Conservation (phyloP, 2,113 vertebrate species). For the Indicator maculatus region DNA sequence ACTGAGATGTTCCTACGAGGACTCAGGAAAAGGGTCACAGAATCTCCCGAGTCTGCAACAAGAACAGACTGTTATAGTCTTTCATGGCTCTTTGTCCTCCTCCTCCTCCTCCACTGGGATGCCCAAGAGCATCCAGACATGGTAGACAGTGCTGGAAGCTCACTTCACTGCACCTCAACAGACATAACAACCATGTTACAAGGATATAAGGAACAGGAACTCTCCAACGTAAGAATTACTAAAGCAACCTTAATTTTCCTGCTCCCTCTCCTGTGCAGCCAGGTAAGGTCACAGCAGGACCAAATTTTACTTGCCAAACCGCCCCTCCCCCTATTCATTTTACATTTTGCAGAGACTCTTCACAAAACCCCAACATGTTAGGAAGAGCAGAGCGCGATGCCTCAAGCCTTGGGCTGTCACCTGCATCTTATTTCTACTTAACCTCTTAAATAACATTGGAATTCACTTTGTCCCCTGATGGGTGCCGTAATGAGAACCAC, state of each 20-base stretch:
- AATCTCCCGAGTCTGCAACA: neutral
- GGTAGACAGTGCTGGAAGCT: neutral
- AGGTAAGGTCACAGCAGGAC: neutral
- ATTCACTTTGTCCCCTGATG: constrained; percentile 77
- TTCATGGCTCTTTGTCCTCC: neutral
- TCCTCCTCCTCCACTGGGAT: neutral
- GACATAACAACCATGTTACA: accelerated
- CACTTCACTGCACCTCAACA: neutral
- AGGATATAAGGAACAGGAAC: neutral
- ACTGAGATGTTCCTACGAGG: neutral
- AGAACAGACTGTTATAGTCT: neutral
- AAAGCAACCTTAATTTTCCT: neutral
- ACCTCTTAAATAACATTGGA: constrained; percentile 70
- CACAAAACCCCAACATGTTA: neutral
- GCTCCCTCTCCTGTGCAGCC: neutral
- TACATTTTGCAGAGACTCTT: neutral
- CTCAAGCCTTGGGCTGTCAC: constrained; percentile 60
- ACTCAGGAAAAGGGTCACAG: neutral
- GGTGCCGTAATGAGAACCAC: constrained; percentile 79
- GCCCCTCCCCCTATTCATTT: neutral
- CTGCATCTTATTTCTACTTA: constrained; percentile 72
- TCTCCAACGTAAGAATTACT: neutral
- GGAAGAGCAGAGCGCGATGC: neutral
- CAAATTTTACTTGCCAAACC: neutral
- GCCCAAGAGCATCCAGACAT: neutral